phyloP scores from a whole-genome alignment of 2,888 invertebrate species.

The Eupithecia insigniata region DNA sequence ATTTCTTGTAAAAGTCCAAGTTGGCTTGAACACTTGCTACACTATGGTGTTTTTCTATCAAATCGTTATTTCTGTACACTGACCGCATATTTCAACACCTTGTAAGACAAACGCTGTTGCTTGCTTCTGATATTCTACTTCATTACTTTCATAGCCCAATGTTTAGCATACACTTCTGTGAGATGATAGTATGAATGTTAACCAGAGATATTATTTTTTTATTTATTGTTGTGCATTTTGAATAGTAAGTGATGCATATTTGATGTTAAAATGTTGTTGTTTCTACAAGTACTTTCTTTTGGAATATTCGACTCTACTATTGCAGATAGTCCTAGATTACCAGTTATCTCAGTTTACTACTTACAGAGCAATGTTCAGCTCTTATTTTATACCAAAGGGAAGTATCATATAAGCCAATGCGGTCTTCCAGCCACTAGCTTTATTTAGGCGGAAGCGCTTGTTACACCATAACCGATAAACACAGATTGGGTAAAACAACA shows the following conservation, averaged over 20 bases:
- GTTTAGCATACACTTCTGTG: not conserved
- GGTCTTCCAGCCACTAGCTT: not conserved
- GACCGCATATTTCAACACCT: conserved; percentile 18
- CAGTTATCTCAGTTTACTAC: not conserved
- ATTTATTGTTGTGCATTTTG: not conserved
- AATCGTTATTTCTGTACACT: conserved; percentile 12
- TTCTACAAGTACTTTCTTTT: not conserved
- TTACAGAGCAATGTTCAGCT: not conserved
- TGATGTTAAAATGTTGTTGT: not conserved
- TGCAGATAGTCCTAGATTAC: not conserved
- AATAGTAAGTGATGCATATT: conserved; percentile 16
- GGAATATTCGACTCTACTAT: not conserved
- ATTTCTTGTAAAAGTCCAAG: conserved; percentile 13
- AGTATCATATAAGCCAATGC: conserved; percentile 6
- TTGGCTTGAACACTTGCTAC: conserved; percentile 11
- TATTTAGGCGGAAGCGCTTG: conserved; percentile 8
- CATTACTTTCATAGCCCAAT: conserved; percentile 17
- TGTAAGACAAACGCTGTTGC: conserved; percentile 13
- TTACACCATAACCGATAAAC: not conserved
- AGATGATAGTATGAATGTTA: not conserved
- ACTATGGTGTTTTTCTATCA: conserved; percentile 10
- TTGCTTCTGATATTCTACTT: conserved; percentile 14
- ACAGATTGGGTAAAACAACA: not conserved
- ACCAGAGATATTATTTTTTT: conserved; percentile 4
- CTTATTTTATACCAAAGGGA: not conserved